Percentiles rank a stretch among this genome's conserved stretches.
phyloP scores from a whole-genome alignment of 2,888 invertebrate species.

The Drosophila leonis region DNA sequence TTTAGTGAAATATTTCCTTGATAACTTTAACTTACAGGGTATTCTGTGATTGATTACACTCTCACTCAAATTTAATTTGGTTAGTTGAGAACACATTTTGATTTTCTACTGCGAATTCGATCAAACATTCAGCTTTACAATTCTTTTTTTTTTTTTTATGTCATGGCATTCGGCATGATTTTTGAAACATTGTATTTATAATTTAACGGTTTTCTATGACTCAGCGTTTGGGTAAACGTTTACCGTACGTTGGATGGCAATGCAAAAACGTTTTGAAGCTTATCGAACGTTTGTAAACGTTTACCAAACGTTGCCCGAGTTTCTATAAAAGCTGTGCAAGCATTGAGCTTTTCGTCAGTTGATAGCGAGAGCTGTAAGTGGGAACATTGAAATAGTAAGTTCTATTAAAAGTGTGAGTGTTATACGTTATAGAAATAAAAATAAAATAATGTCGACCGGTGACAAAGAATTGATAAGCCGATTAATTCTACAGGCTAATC shows the following conservation, averaged over 20 bases:
- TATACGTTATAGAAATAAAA: background rate
- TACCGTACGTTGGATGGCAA: constrained; percentile 9
- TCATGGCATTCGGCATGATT: constrained; percentile 51
- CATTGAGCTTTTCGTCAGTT: constrained; percentile 34
- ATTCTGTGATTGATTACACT: background rate
- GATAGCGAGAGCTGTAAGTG: constrained; percentile 8
- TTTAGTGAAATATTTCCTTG: no score
- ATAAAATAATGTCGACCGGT: constrained; percentile 22
- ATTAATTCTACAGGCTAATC: constrained; percentile 24
- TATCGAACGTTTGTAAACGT: constrained; percentile 33
- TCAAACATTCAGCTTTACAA: constrained; percentile 7
- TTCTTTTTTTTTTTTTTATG: constrained; percentile 23
- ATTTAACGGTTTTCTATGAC: constrained; percentile 24
- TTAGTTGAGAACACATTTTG: constrained; percentile 61
- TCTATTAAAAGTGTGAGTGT: background rate
- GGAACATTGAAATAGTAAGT: constrained; percentile 15
- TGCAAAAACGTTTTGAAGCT: constrained; percentile 28
- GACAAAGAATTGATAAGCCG: constrained; percentile 16
- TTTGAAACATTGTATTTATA: constrained; percentile 47
- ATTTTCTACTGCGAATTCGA: constrained; percentile 55
- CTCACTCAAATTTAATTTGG: constrained; percentile 9
- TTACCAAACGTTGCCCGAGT: constrained; percentile 21
- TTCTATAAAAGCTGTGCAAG: constrained; percentile 41
- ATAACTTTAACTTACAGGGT: background rate
- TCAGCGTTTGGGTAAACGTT: constrained; percentile 40